Conservation (phyloP, 2,113 vertebrate species). For the Pelusios castaneus region DNA sequence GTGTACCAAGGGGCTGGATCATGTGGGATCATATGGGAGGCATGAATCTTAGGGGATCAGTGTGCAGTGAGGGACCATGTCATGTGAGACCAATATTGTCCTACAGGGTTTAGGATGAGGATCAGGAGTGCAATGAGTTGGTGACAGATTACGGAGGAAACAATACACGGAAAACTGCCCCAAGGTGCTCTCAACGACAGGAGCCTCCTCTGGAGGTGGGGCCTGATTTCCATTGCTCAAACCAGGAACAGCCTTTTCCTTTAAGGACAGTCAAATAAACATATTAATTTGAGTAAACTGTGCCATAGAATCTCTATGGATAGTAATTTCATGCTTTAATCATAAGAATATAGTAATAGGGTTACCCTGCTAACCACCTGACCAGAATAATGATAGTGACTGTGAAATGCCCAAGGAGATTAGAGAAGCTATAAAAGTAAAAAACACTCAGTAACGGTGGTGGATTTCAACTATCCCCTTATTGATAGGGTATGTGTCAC, state of each 20-base stretch:
- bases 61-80: neutral
- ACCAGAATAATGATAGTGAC: no score
- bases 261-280: neutral
- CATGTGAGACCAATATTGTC: neutral
- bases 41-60: neutral
- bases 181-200: neutral
- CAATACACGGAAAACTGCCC: neutral
- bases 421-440: no score
- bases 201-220: neutral
- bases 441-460: no score
- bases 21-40: neutral
- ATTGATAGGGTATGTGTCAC: no score
- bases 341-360: no score
- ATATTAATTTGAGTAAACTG: no score
- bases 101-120: neutral
- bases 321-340: no score
- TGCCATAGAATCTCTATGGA: no score
- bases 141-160: neutral
- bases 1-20: neutral
- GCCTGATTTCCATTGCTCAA: neutral
- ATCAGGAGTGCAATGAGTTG: neutral
- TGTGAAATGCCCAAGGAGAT: no score
- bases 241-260: neutral
- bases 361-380: no score
- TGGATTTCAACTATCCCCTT: no score